These are phyloP conservation scores for Neolamprologus sp. DNA, from an alignment of 2,113 vertebrate species.

Conservation along the genomic window DNA sequence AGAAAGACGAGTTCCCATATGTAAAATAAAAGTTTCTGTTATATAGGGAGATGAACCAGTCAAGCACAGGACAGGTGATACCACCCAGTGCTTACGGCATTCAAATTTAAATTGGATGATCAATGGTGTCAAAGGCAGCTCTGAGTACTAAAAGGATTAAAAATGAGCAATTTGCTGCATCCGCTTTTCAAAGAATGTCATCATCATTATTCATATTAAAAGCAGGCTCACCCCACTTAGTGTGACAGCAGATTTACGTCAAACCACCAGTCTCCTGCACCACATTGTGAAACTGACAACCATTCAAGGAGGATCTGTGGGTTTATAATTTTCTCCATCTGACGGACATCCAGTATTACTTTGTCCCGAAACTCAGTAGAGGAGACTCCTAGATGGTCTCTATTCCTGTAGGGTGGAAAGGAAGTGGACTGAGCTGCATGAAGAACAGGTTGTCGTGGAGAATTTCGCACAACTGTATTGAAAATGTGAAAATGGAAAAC, in stretches of 20 bases:
- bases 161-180: conserved; percentile 45
- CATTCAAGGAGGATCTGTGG: background rate
- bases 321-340: background rate
- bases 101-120: conserved; percentile 47
- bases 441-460: background rate
- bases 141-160: conserved; percentile 44
- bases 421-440: background rate
- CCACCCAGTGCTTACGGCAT: conserved; percentile 15
- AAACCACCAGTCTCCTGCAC: background rate
- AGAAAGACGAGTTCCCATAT: background rate
- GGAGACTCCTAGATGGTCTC: background rate
- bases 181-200: conserved; percentile 34
- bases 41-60: background rate
- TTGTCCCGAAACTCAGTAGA: background rate
- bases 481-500: background rate
- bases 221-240: background rate
- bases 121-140: conserved; percentile 34
- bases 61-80: conserved; percentile 10
- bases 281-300: conserved; percentile 27
- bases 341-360: background rate
- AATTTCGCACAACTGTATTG: background rate
- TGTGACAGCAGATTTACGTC: conserved; percentile 1
- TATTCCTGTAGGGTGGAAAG: background rate
- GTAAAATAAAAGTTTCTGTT: conserved; percentile 14
- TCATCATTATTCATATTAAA: conserved; percentile 54